A percentile compares a stretch with the other conserved stretches of the same genome.
Evolutionary conservation across 2,797 vertebrate species (phyloP).

Genomic region (Kryptolebias ocellatus): DNA sequence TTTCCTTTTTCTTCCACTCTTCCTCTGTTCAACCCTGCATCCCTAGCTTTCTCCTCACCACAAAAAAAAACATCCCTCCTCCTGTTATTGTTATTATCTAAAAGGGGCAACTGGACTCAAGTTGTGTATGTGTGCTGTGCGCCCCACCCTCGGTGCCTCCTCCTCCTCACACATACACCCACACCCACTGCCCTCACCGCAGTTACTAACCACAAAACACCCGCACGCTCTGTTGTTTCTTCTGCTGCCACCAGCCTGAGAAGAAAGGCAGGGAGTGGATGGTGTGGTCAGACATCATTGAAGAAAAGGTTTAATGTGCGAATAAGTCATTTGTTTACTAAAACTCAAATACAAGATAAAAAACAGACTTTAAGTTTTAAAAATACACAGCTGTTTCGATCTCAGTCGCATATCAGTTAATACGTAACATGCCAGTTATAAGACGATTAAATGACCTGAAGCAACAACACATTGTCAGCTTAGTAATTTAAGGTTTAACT

Average conservation of each 20-base stretch:
- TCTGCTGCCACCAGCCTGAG: constrained; percentile 48
- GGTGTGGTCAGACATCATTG: constrained; percentile 35
- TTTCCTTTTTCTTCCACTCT: constrained; percentile 31
- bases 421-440: no score
- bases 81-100: constrained; percentile 69
- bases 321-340: constrained; percentile 24
- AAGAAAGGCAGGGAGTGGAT: constrained; percentile 33
- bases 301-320: constrained; percentile 29
- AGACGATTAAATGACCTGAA: no score
- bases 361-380: background rate
- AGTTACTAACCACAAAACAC: constrained; percentile 41
- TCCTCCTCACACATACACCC: constrained; percentile 28
- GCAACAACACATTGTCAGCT: no score
- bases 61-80: constrained; percentile 63
- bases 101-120: constrained; percentile 43
- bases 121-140: constrained; percentile 35
- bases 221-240: constrained; percentile 37
- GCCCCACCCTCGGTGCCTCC: constrained; percentile 57
- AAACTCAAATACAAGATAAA: constrained; percentile 6
- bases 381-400: background rate
- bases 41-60: constrained; percentile 58
- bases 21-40: constrained; percentile 58
- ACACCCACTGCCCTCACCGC: constrained; percentile 59
- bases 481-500: no score
- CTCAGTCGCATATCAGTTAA: no score